Evolutionary conservation across 2,797 vertebrate genomes (phyloP), one percentile per base, ranked within the genome.

Genomic region (Stomatorhinus walkeri): DNA sequence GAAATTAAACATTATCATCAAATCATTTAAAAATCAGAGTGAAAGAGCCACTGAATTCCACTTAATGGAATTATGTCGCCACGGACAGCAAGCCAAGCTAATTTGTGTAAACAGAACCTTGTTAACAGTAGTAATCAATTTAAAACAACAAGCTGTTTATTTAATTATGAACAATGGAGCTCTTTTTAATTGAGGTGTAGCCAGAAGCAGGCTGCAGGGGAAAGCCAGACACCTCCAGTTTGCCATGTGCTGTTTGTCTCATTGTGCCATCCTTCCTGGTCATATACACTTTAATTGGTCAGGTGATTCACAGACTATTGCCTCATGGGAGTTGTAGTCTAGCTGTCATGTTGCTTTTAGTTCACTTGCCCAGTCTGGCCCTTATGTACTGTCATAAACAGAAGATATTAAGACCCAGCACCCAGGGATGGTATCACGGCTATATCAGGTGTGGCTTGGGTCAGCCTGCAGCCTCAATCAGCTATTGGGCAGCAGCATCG

Each of bases 381-480:
- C 79, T 40, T 49, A 83, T 5, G 43, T 49, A 49, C 79, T 9
- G 19, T 22, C 43, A 46, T 19, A 46, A n/a, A 49, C 40, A n/a
- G 79, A 19, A 22, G 19, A 83, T 48, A 49, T 22, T n/a, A 46
- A 83, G 68, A 22, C 79, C 40, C 79, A 49, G 79, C n/a, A 46
- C 8, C 79, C 40, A 8, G 36, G 14, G 36, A 81, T 1, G 4
- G 46, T 83, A 24, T 83, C 79, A 83, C 6, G 9, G n/a, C 94
- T 95, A 95, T 95, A 95, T 95, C 95, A 83, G 89, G 83, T 91
- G 92, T 93, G 93, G 91, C 90, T 92, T 93, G 92, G 94, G 94
- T 95, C 95, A 94, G 40, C 36, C 76, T 48, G 43, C 32, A 81
- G 40, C 14, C 32, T 40, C 14, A 46, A 14, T 10, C 32, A 40